A percentile compares a stretch with the other conserved stretches of the same genome.
These are phyloP conservation scores for Allacma fusca DNA, from an alignment of 2,888 invertebrate genomes.

Conservation along the genomic window DNA sequence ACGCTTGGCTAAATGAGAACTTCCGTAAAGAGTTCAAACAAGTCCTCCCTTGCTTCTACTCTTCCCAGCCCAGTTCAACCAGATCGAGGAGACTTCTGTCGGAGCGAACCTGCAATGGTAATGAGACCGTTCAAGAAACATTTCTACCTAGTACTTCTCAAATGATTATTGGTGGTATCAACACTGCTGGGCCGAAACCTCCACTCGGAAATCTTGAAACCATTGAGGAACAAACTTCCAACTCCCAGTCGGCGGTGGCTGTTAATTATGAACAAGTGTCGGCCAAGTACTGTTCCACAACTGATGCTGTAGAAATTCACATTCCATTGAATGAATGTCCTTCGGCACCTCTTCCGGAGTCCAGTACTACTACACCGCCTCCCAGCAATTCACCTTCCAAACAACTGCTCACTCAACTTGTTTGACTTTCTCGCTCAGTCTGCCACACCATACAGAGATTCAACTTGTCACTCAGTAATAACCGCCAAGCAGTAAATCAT, in stretches of 20 bases:
- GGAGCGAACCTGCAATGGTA: slow-evolving; percentile 78
- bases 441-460: background rate
- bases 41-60: slow-evolving; percentile 73
- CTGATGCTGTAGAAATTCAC: slow-evolving; percentile 59
- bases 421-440: slow-evolving; percentile 24
- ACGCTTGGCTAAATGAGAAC: slow-evolving; percentile 95
- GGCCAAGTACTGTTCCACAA: slow-evolving; percentile 52
- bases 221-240: slow-evolving; percentile 59
- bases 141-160: slow-evolving; percentile 66
- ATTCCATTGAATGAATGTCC: slow-evolving; percentile 44
- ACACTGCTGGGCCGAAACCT: background rate
- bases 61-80: slow-evolving; percentile 33
- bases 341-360: background rate
- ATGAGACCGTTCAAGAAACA: slow-evolving; percentile 76
- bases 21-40: slow-evolving; percentile 89
- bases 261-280: slow-evolving; percentile 45
- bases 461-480: background rate
- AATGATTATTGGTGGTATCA: slow-evolving; percentile 15
- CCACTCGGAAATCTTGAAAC: slow-evolving; percentile 49
- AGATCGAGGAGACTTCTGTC: slow-evolving; percentile 63
- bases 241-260: slow-evolving; percentile 50
- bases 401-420: slow-evolving; percentile 29
- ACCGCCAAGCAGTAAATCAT: background rate
- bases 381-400: background rate
- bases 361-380: background rate